Evolutionary conservation across 2,888 invertebrate species (phyloP).

Genomic region (Bombylius major): DNA sequence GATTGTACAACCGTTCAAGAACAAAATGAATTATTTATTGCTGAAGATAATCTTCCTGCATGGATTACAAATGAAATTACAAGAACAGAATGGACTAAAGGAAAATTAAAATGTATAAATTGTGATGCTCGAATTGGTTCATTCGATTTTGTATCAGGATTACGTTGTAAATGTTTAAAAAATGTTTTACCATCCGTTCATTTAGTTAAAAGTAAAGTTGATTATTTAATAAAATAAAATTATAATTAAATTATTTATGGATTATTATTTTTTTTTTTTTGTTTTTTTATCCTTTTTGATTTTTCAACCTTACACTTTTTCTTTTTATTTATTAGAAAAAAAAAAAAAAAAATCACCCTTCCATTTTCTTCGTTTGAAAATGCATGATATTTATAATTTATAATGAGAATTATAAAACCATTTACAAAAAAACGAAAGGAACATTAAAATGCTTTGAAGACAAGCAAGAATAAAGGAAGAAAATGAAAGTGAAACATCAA

Average conservation of each 20-base stretch:
- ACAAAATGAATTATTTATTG: constrained; percentile 36
- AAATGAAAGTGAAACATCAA: too few species aligned
- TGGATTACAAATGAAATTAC: constrained; percentile 45
- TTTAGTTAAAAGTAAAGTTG: constrained; percentile 51
- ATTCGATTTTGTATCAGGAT: constrained; percentile 52
- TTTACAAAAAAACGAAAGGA: too few species aligned
- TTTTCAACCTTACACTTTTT: too few species aligned
- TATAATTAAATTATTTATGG: background rate
- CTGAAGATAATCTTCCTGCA: constrained; percentile 43
- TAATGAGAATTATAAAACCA: too few species aligned
- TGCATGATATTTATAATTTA: too few species aligned
- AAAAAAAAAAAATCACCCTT: too few species aligned
- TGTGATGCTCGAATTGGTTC: constrained; percentile 51
- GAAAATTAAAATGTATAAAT: constrained; percentile 49
- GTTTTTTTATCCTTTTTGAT: too few species aligned
- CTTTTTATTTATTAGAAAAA: too few species aligned
- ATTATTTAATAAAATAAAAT: constrained; percentile 24
- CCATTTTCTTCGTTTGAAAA: too few species aligned
- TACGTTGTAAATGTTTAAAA: constrained; percentile 47
- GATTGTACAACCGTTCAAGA: background rate
- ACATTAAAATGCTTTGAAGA: too few species aligned
- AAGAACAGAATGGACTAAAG: constrained; percentile 49
- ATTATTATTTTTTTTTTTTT: too few species aligned
- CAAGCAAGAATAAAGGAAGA: too few species aligned
- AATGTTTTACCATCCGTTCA: constrained; percentile 46